These are phyloP conservation scores for Enteromius trimaculatus DNA, from an alignment of 2,797 vertebrate genomes.

Conservation along the genomic window DNA sequence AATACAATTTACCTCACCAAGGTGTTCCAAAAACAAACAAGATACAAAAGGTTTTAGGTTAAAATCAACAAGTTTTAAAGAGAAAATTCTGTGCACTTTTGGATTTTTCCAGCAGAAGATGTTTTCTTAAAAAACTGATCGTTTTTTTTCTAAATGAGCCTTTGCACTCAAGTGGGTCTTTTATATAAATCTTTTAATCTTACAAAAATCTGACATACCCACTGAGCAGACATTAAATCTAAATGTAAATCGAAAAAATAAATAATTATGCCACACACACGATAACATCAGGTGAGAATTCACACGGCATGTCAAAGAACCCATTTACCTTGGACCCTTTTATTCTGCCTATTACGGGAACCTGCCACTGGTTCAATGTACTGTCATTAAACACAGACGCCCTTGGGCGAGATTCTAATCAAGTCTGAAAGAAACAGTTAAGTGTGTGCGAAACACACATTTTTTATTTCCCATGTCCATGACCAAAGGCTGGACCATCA, in stretches of 20 bases:
- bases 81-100: background rate
- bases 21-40: background rate
- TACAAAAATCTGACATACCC: background rate
- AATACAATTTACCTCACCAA: background rate
- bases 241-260: conserved; percentile 5
- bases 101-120: background rate
- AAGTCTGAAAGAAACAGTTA: conserved; percentile 41
- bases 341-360: conserved; percentile 41
- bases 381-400: conserved; percentile 48
- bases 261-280: conserved; percentile 11
- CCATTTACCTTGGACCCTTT: conserved; percentile 42
- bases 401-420: conserved; percentile 33
- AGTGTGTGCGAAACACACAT: conserved; percentile 28
- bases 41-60: conserved; percentile 3
- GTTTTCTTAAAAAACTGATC: background rate
- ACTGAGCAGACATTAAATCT: background rate
- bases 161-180: background rate
- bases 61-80: background rate
- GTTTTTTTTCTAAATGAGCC: background rate
- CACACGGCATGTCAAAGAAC: conserved; percentile 31
- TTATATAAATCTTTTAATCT: background rate
- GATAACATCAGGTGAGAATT: conserved; percentile 23
- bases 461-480: conserved; percentile 12
- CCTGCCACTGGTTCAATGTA: conserved; percentile 58
- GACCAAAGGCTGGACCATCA: conserved; percentile 21